Conservation (phyloP, 1,140 invertebrate genomes). For the Papilio helenus region DNA sequence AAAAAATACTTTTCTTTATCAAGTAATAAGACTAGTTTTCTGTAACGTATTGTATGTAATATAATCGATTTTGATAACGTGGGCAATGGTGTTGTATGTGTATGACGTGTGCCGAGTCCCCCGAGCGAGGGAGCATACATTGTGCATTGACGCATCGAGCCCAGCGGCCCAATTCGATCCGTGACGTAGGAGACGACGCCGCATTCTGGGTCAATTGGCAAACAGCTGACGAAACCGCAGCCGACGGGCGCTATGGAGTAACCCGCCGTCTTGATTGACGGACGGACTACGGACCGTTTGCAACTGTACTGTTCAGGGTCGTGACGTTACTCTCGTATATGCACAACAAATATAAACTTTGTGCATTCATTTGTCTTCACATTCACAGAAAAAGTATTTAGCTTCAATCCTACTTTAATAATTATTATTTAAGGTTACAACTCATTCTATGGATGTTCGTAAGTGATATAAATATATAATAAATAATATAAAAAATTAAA, state of each 20-base stretch:
- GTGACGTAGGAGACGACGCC: constrained; percentile 49
- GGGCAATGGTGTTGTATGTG: neutral
- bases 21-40: neutral
- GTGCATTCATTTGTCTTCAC: neutral
- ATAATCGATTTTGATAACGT: neutral
- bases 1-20: too few relatives aligned
- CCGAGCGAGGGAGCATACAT: neutral
- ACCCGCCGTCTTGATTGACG: constrained; percentile 41
- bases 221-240: constrained; percentile 56
- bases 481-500: neutral
- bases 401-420: too few relatives aligned
- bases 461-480: too few relatives aligned
- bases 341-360: neutral
- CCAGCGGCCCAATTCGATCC: constrained; percentile 38
- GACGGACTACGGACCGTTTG: constrained; percentile 30
- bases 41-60: neutral
- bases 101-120: neutral
- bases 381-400: neutral
- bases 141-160: constrained; percentile 35
- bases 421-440: too few relatives aligned
- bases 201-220: constrained; percentile 72
- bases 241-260: constrained; percentile 19
- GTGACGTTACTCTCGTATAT: neutral
- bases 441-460: too few relatives aligned
- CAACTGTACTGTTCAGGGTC: constrained; percentile 30